Percentiles rank a stretch among this genome's conserved stretches.
Evolutionary conservation across 2,113 vertebrate species (phyloP).

Genomic region (Blennius ocellaris): DNA sequence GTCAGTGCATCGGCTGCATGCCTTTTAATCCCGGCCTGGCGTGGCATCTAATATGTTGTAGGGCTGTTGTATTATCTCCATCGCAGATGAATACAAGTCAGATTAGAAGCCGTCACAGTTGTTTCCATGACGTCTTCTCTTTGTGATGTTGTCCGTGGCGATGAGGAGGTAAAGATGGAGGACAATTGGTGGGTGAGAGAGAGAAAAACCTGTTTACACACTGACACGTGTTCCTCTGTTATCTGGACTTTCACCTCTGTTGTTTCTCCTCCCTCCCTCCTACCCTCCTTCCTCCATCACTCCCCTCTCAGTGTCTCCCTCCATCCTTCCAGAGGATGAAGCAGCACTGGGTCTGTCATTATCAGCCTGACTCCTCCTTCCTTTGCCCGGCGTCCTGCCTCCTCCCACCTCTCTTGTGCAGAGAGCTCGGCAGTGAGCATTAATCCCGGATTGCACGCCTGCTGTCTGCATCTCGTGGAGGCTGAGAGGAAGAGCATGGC

Average conservation of each 20-base stretch:
- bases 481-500: slow-evolving; percentile 77
- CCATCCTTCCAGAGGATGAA: slow-evolving; percentile 46
- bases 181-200: not conserved
- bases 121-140: no score
- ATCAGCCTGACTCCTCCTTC: slow-evolving; percentile 71
- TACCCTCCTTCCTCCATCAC: not conserved
- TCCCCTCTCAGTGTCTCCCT: no score
- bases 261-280: not conserved
- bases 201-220: not conserved
- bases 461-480: slow-evolving; percentile 75
- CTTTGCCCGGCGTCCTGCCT: slow-evolving; percentile 67
- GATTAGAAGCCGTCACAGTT: not conserved
- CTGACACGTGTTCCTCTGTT: no score
- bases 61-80: slow-evolving; percentile 22
- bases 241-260: not conserved
- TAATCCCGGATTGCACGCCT: slow-evolving; percentile 79
- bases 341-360: slow-evolving; percentile 66
- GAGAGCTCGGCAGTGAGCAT: slow-evolving; percentile 67
- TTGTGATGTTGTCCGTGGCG: no score
- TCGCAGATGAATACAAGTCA: slow-evolving; percentile 28
- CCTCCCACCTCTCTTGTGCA: slow-evolving; percentile 61
- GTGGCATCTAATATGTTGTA: slow-evolving; percentile 43
- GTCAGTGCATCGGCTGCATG: slow-evolving; percentile 52
- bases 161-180: no score
- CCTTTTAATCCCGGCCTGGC: slow-evolving; percentile 59